phyloP scores from a whole-genome alignment of 2,797 vertebrate species.

The Urophycis tenuis region DNA sequence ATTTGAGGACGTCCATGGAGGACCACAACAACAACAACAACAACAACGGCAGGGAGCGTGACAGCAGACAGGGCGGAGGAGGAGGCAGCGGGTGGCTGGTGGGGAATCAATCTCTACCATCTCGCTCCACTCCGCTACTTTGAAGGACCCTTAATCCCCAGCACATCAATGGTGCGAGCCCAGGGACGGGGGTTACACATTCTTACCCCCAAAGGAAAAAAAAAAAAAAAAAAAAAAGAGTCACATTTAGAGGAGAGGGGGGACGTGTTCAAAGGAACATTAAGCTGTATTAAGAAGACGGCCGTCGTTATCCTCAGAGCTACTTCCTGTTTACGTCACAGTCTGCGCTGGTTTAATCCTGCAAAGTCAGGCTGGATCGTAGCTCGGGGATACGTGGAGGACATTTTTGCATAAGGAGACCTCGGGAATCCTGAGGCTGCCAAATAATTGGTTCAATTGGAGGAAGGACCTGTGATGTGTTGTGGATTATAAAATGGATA shows the following conservation, averaged over 20 bases:
- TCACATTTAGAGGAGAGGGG: background rate
- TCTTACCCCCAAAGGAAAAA: background rate
- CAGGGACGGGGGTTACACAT: constrained; percentile 13
- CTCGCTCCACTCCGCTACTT: background rate
- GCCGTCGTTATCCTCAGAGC: constrained; percentile 47
- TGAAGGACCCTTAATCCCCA: constrained; percentile 33
- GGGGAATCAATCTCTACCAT: background rate
- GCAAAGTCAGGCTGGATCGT: background rate
- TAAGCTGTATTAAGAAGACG: constrained; percentile 39
- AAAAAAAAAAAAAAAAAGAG: background rate
- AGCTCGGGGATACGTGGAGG: background rate
- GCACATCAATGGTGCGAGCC: constrained; percentile 30
- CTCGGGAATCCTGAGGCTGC: no score
- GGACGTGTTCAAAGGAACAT: constrained; percentile 33
- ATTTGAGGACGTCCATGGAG: constrained; percentile 32
- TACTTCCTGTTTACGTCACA: constrained; percentile 36
- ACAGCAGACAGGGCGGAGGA: constrained; percentile 36
- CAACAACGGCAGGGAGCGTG: constrained; percentile 21
- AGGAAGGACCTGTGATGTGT: no score
- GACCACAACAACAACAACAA: constrained; percentile 36
- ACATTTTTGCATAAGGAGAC: no score
- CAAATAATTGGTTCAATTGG: no score
- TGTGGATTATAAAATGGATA: no score
- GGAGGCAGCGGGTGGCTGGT: constrained; percentile 45
- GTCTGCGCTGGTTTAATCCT: background rate